These are phyloP conservation scores for Loriculus beryllinus DNA, from an alignment of 2,797 vertebrate genomes.

Conservation along the genomic window DNA sequence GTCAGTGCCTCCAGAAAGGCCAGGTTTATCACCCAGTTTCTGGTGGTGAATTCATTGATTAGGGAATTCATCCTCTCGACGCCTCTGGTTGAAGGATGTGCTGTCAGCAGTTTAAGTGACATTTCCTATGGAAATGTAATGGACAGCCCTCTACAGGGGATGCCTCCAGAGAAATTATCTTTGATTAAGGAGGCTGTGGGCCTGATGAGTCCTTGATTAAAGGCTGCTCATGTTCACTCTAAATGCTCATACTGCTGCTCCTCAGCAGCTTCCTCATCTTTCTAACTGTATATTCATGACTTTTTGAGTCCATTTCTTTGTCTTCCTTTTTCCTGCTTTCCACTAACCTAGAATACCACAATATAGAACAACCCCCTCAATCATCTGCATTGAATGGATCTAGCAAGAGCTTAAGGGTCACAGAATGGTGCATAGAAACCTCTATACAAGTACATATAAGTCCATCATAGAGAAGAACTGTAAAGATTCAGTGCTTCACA, in stretches of 20 bases:
- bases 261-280: neutral
- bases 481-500: neutral
- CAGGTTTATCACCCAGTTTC: neutral
- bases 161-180: neutral
- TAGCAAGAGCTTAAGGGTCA: neutral
- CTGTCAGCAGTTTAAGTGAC: neutral
- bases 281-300: neutral
- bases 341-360: neutral
- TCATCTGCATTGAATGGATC: neutral
- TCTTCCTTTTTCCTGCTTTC: neutral
- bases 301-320: neutral
- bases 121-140: neutral
- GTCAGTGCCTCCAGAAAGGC: neutral
- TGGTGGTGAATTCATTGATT: neutral
- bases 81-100: slow-evolving; percentile 1
- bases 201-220: neutral
- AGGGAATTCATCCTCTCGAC: neutral
- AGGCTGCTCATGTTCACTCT: neutral
- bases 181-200: neutral
- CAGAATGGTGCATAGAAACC: neutral
- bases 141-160: neutral
- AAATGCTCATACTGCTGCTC: neutral
- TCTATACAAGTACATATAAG: neutral
- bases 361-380: neutral
- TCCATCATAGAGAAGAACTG: neutral